Evolutionary conservation across 2,797 vertebrate genomes (phyloP), one percentile per base, ranked within the genome.

Genomic region (Triplophysa yarkandensis): DNA sequence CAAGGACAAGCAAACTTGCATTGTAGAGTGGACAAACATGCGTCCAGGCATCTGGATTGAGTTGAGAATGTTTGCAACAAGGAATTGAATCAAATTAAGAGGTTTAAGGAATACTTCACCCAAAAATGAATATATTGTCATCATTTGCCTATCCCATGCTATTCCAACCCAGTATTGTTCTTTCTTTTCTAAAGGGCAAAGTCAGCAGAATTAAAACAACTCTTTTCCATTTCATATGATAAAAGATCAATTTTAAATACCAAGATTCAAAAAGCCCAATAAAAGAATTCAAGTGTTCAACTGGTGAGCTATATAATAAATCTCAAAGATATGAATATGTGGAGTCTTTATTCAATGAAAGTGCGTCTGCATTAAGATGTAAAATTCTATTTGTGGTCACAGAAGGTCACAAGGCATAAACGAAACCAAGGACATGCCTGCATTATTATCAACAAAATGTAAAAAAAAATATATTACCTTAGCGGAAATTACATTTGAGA

Each of bases 71-170:
- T 89, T 91, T 90, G 86, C 90, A 83, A 78, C 88, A 70, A 77
- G 81, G 86, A 90, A 89, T 87, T 89, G 85, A 88, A 90, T 89
- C 86, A 89, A 91, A 91, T 90, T 87, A 88, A 90, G 89, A 65
- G 80, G 82, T 90, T 88, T 88, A 27, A 55, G 23, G 52, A 27
- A 55, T 28, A 55, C 21, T 27, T 28, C 52, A 27, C 52, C 52
- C 52, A 27, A 55, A 54, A 55, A 27, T 28, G 25, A 55, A 55
- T 55, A 55, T 55, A 27, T 27, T 55, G 25, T 55, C 52, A 28
- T 55, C 23, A 55, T 55, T 55, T 28, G 28, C 52, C 28, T 25
- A 55, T 6, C 52, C 25, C 52, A 28, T 28, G 52, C 52, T 4
- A 27, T 27, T 55, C 25, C 52, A 55, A 27, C 52, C 25, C 5